Conservation (phyloP, 2,113 vertebrate species). For the Herpetotheres cachinnans region DNA sequence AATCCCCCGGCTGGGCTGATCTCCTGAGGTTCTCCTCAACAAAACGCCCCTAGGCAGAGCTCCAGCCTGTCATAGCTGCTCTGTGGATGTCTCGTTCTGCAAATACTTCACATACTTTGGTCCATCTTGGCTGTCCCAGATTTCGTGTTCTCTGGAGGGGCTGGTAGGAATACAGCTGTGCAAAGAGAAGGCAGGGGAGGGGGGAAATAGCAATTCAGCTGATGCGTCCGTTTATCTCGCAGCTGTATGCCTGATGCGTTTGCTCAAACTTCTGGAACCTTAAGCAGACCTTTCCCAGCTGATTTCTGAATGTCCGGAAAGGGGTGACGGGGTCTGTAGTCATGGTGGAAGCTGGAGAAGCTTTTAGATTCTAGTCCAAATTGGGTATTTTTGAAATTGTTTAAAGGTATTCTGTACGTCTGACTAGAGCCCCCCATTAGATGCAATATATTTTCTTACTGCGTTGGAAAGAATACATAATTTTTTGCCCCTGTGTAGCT, state of each 20-base stretch:
- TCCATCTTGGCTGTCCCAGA: background rate
- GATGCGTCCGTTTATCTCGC: accelerated
- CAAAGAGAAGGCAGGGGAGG: background rate
- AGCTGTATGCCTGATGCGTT: background rate
- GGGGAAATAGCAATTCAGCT: background rate
- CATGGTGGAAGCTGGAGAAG: background rate
- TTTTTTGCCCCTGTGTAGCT: background rate
- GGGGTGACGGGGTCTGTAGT: background rate
- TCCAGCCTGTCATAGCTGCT: background rate
- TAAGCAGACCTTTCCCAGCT: background rate
- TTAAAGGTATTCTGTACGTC: background rate
- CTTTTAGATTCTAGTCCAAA: background rate
- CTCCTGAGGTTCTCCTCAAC: background rate
- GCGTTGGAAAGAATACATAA: background rate
- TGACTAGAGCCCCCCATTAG: background rate
- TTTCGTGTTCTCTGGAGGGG: background rate
- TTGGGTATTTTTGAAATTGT: background rate
- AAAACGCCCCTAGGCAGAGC: background rate
- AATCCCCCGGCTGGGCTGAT: accelerated
- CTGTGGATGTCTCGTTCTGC: background rate
- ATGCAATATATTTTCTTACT: background rate
- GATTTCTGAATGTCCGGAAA: background rate
- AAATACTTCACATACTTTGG: background rate
- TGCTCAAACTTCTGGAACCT: background rate
- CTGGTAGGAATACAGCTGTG: background rate